phyloP scores from a whole-genome alignment of 2,113 vertebrate species.

The Neogale vison region DNA sequence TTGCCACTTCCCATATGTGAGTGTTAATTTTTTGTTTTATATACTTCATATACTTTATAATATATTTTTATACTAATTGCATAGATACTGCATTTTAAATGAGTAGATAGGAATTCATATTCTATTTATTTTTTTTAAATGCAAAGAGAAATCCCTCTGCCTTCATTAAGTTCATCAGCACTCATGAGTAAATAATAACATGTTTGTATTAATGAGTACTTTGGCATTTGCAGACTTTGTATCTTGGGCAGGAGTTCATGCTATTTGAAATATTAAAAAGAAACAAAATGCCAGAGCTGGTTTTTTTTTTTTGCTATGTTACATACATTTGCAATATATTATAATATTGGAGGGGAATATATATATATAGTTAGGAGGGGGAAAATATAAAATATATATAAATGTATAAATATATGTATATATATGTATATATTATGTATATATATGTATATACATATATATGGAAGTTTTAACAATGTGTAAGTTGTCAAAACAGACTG shows the following conservation, averaged over 20 bases:
- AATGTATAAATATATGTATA: too few relatives aligned
- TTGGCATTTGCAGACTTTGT: constrained; percentile 24
- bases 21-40: background rate
- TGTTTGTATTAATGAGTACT: background rate
- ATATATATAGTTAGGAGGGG: background rate
- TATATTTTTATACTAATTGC: background rate
- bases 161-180: constrained; percentile 11
- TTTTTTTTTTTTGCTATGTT: background rate
- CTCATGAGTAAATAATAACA: background rate
- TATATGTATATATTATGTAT: too few relatives aligned
- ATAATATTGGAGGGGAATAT: background rate
- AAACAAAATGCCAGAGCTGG: background rate
- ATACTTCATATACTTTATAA: background rate
- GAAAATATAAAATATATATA: too few relatives aligned
- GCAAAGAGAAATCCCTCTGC: background rate
- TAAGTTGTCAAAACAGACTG: background rate
- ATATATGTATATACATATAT: background rate
- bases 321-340: background rate
- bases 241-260: constrained; percentile 20
- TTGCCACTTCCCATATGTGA: background rate
- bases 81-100: background rate
- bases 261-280: constrained; percentile 38
- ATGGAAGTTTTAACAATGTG: background rate
- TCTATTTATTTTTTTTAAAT: background rate
- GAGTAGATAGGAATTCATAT: background rate